Evolutionary conservation across 2,113 vertebrate genomes (phyloP), one percentile per base, ranked within the genome.

Genomic region (Phycodurus eques): DNA sequence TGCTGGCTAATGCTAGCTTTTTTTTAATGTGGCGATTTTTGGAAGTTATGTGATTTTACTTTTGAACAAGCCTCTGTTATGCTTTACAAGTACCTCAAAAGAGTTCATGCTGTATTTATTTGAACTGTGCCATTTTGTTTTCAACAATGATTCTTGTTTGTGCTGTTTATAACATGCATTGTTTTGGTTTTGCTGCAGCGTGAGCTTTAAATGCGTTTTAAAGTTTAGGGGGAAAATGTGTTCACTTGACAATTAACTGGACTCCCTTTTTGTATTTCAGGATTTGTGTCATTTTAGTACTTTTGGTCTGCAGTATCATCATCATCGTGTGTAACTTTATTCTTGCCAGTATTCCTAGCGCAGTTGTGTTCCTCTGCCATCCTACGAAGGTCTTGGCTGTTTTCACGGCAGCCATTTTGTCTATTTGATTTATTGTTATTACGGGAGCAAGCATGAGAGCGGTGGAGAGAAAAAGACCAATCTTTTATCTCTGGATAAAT

Each of bases 401-500:
- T 17, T 62, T 63, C 35, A 20, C 33, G 43, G 11, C n/a, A 22
- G 20, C 43, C 63, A 46, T 66, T 66, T 46, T 46, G 10, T 15
- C 1, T 66, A 27, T 31, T 31, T 22, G 22, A 17, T 61, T 61
- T 35, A 15, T 9, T 57, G 54, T 35, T 8, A 61, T 33, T 60
- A 33, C 15, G 43, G 44, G 17, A 27, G 64, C 64, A 47, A 31
- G 15, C 35, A 61, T 17, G 44, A 47, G 31, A 43, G 19, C 2
- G 4, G 43, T 2, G 31, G 8, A 61, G 11, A 75, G 67, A 39
- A 66, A 66, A 49, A 64, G 15, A 67, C 56, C 2, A 13, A 11
- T 62, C 60, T 71, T 68, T n/a, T 57, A 53, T 68, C 53, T 64
- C 1, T 19, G 47, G 2, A 17, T 12, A 75, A 83, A 80, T 84